Conservation (phyloP, 2,888 invertebrate genomes). For the Zelleria hepariella region DNA sequence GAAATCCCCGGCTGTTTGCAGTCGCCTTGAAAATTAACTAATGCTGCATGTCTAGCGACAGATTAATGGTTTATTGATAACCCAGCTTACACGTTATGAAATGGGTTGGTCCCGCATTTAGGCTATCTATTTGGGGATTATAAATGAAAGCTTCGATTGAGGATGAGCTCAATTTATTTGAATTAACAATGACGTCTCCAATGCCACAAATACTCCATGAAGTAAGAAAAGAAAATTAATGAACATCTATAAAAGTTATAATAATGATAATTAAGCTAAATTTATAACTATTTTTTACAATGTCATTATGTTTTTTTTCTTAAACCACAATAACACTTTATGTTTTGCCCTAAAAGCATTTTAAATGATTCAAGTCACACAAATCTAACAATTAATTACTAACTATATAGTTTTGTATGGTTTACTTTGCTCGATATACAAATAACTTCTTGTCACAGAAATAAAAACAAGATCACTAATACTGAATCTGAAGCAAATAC, state of each 20-base stretch:
- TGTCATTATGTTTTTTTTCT: constrained; percentile 68
- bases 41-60: not conserved
- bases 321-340: constrained; percentile 71
- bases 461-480: constrained; percentile 60
- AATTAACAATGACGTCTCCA: constrained; percentile 72
- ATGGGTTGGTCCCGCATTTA: not conserved
- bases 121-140: not conserved
- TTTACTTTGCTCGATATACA: constrained; percentile 70
- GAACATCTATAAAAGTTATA: constrained; percentile 73
- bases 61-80: not conserved
- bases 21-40: not conserved
- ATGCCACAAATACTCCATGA: constrained; percentile 70
- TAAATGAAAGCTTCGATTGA: constrained; percentile 55
- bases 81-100: not conserved
- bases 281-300: constrained; percentile 71
- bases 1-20: not conserved
- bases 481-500: constrained; percentile 63
- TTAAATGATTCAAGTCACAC: constrained; percentile 70
- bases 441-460: constrained; percentile 50
- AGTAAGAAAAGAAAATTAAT: constrained; percentile 69
- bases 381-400: constrained; percentile 72
- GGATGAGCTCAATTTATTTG: constrained; percentile 71
- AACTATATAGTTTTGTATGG: constrained; percentile 65
- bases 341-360: constrained; percentile 66
- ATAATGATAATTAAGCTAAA: constrained; percentile 72